A percentile compares a stretch with the other conserved stretches of the same genome.
These are phyloP conservation scores for Parasteatoda tepidariorum DNA, from an alignment of 1,140 invertebrate species.

Conservation along the genomic window DNA sequence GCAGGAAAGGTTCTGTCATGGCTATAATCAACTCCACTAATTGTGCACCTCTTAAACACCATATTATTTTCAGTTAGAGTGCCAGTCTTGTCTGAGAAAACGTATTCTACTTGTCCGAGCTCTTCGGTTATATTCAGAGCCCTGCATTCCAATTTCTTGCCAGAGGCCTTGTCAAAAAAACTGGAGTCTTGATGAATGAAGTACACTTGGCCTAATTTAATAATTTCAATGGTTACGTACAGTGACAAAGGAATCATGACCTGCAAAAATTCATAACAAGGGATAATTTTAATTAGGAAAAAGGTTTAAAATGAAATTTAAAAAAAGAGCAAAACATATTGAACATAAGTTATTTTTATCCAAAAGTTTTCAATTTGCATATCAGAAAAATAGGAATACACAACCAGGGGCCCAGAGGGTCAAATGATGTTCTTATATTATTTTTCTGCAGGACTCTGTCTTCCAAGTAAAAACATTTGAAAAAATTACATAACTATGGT, in stretches of 20 bases:
- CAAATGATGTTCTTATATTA: too few relatives aligned
- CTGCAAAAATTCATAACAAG: constrained; percentile 69
- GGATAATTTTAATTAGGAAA: background rate
- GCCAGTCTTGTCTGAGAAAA: constrained; percentile 98
- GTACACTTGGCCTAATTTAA: constrained; percentile 95
- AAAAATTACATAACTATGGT: too few relatives aligned
- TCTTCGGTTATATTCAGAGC: constrained; percentile 98
- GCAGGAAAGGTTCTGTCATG: constrained; percentile 74
- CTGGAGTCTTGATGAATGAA: constrained; percentile 92
- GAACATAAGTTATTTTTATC: background rate
- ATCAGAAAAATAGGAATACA: too few relatives aligned
- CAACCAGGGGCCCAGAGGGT: too few relatives aligned
- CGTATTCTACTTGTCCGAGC: constrained; percentile 93
- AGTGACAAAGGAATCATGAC: constrained; percentile 97
- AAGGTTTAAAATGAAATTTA: background rate
- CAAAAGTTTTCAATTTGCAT: background rate
- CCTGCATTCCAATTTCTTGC: constrained; percentile 91
- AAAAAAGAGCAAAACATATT: background rate
- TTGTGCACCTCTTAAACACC: constrained; percentile 91
- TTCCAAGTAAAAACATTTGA: too few relatives aligned
- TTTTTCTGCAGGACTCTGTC: too few relatives aligned
- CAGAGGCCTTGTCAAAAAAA: constrained; percentile 84
- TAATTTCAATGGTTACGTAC: constrained; percentile 97
- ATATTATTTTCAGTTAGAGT: constrained; percentile 98
- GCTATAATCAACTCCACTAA: constrained; percentile 89